Evolutionary conservation across 2,888 invertebrate species (phyloP), one percentile per base, ranked within the genome.

Genomic region (Balanococcus diminutus): DNA sequence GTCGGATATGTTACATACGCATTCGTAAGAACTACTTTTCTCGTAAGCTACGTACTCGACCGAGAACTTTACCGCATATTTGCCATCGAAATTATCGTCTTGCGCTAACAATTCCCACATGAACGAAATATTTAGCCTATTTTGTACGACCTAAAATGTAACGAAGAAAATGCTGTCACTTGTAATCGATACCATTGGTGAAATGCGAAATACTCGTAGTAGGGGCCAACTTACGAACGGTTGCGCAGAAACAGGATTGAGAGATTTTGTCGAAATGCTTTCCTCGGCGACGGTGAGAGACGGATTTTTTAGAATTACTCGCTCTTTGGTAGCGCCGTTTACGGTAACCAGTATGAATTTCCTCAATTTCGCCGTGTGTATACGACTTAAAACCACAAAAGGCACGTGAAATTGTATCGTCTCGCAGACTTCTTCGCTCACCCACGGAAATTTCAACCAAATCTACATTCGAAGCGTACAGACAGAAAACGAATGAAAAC

Each of bases 321-420:
- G 88, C 86, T 90, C 90, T 86, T 87, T 88, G 39, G 90, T 90
- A 61, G 92, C 90, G 31, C 95, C 94, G 5, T 93, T 92, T 3
- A 94, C 92, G 51, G 93, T 92, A 32, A 97, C 93, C 90, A 97
- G 96, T 22, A 97, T 90, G 89, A 96, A 97, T 91, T 98, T 98
- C 88, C 95, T 92, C n/a, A 93, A 92, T 88, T 94, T 93, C 0
- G 95, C 95, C 0, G 98, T 97, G 87, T 96, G 95, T 16, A 98
- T 91, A 2, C 86, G 86, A 83, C 86, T 46, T 39, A 93, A 92
- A 0, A 95, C 93, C 88, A 93, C 92, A 89, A 98, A 93, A 0
- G 98, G 97, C 0, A 96, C 94, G 9, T 94, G 92, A 91, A 98
- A 97, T 89, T 86, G 87, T 28, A 87, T 75, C 11, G 85, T 51